phyloP scores from a whole-genome alignment of 2,888 invertebrate species.

The Agrotis puta region DNA sequence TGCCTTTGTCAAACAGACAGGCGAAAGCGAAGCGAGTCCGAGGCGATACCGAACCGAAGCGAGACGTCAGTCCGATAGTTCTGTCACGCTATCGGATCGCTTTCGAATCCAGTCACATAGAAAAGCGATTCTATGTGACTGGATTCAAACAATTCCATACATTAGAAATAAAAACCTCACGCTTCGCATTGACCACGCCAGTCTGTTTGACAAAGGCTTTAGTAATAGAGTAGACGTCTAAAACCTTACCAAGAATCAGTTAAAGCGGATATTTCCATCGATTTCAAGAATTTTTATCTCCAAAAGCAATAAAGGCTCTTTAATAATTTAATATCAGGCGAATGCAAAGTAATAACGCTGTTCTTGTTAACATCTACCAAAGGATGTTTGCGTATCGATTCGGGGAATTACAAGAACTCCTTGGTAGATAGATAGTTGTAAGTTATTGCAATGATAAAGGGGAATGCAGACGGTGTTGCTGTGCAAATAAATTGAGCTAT shows the following conservation, averaged over 20 bases:
- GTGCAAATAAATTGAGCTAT: not conserved
- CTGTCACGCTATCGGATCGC: too few relatives aligned
- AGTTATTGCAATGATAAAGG: conserved; percentile 14
- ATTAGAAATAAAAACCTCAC: too few relatives aligned
- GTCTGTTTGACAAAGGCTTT: too few relatives aligned
- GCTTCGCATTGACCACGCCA: too few relatives aligned
- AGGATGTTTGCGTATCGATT: conserved; percentile 24
- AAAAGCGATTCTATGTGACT: too few relatives aligned
- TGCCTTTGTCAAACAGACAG: too few relatives aligned
- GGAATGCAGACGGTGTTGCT: not conserved
- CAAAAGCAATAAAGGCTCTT: not conserved
- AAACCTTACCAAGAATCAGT: conserved; percentile 7
- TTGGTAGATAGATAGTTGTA: not conserved
- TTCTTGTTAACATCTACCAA: conserved; percentile 4
- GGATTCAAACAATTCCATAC: too few relatives aligned
- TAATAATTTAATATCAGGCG: conserved; percentile 2
- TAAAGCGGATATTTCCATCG: not conserved
- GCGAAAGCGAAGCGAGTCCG: too few relatives aligned
- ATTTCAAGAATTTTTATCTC: not conserved
- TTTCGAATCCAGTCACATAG: too few relatives aligned
- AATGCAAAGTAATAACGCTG: not conserved
- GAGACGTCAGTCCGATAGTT: too few relatives aligned
- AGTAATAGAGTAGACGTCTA: not conserved
- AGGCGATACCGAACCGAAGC: too few relatives aligned
- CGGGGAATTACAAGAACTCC: not conserved